Evolutionary conservation across 2,888 invertebrate species (phyloP).

Genomic region (Morpho helenor): DNA sequence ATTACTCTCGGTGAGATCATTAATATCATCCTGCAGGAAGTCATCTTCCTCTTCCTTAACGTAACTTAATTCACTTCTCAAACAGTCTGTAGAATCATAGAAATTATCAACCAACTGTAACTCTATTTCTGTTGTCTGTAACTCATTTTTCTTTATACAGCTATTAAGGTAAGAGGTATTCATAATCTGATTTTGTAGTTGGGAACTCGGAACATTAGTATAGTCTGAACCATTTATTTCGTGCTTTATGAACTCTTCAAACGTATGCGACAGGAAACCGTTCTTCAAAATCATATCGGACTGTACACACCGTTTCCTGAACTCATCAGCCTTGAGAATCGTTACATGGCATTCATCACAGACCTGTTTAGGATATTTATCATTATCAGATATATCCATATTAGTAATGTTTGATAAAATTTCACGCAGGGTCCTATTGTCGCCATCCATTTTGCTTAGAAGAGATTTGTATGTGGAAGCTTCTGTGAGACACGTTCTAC

Average conservation of each 20-base stretch:
- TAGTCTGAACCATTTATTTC: constrained; percentile 8
- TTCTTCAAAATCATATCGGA: constrained; percentile 49
- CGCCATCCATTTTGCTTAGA: constrained; percentile 40
- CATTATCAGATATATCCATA: constrained; percentile 44
- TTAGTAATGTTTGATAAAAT: constrained; percentile 48
- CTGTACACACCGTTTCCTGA: constrained; percentile 55
- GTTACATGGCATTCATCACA: constrained; percentile 52
- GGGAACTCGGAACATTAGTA: background rate
- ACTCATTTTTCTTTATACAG: constrained; percentile 1
- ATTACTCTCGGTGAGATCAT: constrained; percentile 10
- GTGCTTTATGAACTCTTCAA: constrained; percentile 20
- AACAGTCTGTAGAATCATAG: constrained; percentile 1
- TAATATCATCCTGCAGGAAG: constrained; percentile 16
- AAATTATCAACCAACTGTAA: constrained; percentile 8
- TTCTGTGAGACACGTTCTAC: constrained; percentile 53
- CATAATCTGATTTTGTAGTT: background rate
- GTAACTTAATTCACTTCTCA: background rate
- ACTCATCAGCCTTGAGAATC: constrained; percentile 50
- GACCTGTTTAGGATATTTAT: constrained; percentile 56
- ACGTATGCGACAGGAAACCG: constrained; percentile 28
- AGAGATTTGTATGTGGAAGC: constrained; percentile 45
- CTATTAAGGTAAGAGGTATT: constrained; percentile 5
- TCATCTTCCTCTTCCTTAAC: constrained; percentile 26
- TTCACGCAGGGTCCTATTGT: constrained; percentile 43
- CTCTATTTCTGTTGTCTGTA: constrained; percentile 3